Evolutionary conservation across 2,888 invertebrate species (phyloP), one percentile per base, ranked within the genome.

Genomic region (Nasonovia ribisnigri): DNA sequence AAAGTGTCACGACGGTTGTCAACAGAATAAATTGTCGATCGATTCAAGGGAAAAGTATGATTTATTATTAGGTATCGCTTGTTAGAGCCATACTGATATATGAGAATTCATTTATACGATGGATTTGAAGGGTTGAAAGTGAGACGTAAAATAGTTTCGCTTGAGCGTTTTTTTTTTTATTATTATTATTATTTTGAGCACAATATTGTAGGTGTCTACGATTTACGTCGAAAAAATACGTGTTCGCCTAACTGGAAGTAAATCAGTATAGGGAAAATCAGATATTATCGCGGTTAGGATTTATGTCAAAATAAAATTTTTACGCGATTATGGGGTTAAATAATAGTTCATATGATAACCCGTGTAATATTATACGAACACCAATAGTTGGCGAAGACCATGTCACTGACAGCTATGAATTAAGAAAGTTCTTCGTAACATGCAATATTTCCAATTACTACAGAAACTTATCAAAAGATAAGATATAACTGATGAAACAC

Each of bases 381-480:
- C 36, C 36, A 20, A 36, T 20, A 8, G 36, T 77, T 77, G 36
- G 24, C 20, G 8, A 20, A n/a, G 8, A 36, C 67, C 36, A 20
- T 36, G 77, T 77, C 36, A 77, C 77, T 77, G 77, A 77, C 77
- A 77, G 77, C 77, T 36, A 36, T 8, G 36, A 77, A 77, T 77
- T 77, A 77, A 77, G 20, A 77, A 77, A 77, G 77, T 77, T 77
- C 77, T 77, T 77, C 36, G 36, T 77, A 77, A 77, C 36, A 77
- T 77, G 77, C 77, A 77, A 77, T 77, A 77, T 77, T 77, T 77
- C 36, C 36, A 77, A 36, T 36, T 42, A 77, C 77, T 36, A 36
- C 36, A 20, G 20, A 77, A 77, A 77, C 77, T 77, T 36, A 77
- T 36, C 77, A 20, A 77, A 77, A 36, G 36, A 77, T 36, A 20